Evolutionary conservation across 1,140 invertebrate genomes (phyloP).

Genomic region (Gonioctena quinquepunctata): DNA sequence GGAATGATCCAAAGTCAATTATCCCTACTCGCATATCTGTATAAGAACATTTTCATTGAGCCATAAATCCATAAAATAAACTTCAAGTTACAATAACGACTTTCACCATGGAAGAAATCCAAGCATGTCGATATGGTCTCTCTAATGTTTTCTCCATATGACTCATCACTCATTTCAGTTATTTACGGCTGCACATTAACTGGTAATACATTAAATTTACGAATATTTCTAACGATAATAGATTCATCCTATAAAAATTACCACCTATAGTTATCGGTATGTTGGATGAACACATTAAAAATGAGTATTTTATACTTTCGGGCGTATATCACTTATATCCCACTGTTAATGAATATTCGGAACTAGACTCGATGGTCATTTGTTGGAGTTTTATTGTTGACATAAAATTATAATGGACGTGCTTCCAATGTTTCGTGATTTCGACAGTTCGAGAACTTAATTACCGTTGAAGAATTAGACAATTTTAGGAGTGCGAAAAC

Average conservation of each 20-base stretch:
- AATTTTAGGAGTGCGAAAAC: too few relatives aligned
- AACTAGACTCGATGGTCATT: neutral
- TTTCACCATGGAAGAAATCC: too few relatives aligned
- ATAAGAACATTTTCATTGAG: too few relatives aligned
- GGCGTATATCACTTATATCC: neutral
- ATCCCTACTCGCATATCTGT: too few relatives aligned
- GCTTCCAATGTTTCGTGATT: too few relatives aligned
- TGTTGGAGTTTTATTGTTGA: constrained; percentile 1
- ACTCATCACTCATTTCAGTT: neutral
- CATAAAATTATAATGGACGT: too few relatives aligned
- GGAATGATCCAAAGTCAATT: too few relatives aligned
- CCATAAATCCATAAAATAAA: too few relatives aligned
- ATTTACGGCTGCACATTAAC: neutral
- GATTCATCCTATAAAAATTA: constrained; percentile 3
- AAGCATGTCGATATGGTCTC: too few relatives aligned
- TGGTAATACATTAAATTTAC: neutral
- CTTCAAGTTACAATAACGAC: too few relatives aligned
- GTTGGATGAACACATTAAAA: constrained; percentile 9
- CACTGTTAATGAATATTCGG: neutral
- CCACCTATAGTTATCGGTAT: constrained; percentile 7
- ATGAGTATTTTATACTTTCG: constrained; percentile 9
- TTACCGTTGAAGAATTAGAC: too few relatives aligned
- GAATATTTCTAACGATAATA: neutral
- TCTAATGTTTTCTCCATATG: neutral
- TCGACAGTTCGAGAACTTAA: too few relatives aligned